Percentiles rank a stretch among this genome's conserved stretches.
These are phyloP conservation scores for Rhyzopertha dominica DNA, from an alignment of 1,140 invertebrate species.

Conservation along the genomic window DNA sequence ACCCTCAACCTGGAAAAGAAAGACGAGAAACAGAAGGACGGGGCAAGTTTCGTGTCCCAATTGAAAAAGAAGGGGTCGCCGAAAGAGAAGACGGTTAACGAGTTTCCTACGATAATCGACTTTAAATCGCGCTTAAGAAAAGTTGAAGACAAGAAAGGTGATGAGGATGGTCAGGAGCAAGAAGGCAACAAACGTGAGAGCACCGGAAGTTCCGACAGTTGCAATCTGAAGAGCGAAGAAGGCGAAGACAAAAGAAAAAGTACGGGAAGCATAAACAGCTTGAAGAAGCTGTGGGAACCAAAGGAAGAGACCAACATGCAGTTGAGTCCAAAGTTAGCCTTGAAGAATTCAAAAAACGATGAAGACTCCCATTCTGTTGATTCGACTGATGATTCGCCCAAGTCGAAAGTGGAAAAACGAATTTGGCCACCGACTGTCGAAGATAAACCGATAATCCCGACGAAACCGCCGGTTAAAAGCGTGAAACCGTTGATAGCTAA, in stretches of 20 bases:
- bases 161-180: conserved; percentile 33
- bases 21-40: conserved; percentile 7
- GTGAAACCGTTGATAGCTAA: conserved; percentile 48
- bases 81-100: conserved; percentile 39
- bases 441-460: conserved; percentile 68
- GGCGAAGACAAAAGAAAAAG: conserved; percentile 81
- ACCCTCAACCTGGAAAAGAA: conserved; percentile 50
- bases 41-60: conserved; percentile 33
- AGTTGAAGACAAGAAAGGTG: conserved; percentile 53
- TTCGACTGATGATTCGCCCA: conserved; percentile 32
- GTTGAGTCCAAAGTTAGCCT: conserved; percentile 58
- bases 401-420: conserved; percentile 46
- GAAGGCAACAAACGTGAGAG: conserved; percentile 43
- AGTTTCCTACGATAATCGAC: conserved; percentile 60
- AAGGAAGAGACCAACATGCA: conserved; percentile 54
- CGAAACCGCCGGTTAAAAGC: conserved; percentile 58
- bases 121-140: conserved; percentile 80
- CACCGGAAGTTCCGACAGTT: conserved; percentile 41
- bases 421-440: conserved; percentile 51
- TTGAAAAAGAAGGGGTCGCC: conserved; percentile 33
- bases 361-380: conserved; percentile 37
- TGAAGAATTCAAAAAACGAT: conserved; percentile 46
- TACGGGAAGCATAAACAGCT: conserved; percentile 86
- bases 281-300: conserved; percentile 89
- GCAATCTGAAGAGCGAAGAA: conserved; percentile 53